These are phyloP conservation scores for Nycticryphes semicollaris DNA, from an alignment of 2,113 vertebrate species.

Conservation along the genomic window DNA sequence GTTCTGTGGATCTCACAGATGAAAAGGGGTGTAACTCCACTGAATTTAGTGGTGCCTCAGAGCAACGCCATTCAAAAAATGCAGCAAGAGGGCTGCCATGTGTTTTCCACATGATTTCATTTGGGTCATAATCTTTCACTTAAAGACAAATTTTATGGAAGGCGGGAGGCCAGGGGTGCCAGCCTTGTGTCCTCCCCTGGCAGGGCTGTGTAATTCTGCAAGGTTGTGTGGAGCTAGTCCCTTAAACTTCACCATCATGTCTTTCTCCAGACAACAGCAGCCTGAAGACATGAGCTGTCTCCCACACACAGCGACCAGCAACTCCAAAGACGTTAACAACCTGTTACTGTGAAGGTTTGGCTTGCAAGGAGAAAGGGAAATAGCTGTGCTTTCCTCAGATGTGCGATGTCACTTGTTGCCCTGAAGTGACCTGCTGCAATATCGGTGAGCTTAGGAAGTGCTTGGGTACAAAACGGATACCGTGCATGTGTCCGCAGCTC, in stretches of 20 bases:
- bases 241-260: not conserved
- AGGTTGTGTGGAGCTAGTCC: not conserved
- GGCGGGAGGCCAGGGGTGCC: not conserved
- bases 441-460: not conserved
- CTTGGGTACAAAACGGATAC: not conserved
- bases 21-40: not conserved
- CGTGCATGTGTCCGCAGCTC: not conserved
- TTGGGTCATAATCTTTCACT: not conserved
- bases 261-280: not conserved
- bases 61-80: not conserved
- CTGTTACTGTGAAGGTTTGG: not conserved
- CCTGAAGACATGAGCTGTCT: not conserved
- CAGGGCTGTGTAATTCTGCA: not conserved
- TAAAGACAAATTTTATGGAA: not conserved
- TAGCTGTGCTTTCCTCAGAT: not conserved
- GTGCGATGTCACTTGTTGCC: not conserved
- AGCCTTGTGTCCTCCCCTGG: rapidly evolving
- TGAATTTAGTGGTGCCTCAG: not conserved
- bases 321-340: not conserved
- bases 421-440: not conserved
- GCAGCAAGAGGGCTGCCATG: not conserved
- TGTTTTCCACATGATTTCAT: not conserved
- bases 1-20: not conserved
- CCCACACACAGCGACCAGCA: not conserved
- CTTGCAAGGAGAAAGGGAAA: not conserved